A percentile compares a stretch with the other conserved stretches of the same genome.
Evolutionary conservation across 2,888 invertebrate species (phyloP).

Genomic region (Dioctria rufipes): DNA sequence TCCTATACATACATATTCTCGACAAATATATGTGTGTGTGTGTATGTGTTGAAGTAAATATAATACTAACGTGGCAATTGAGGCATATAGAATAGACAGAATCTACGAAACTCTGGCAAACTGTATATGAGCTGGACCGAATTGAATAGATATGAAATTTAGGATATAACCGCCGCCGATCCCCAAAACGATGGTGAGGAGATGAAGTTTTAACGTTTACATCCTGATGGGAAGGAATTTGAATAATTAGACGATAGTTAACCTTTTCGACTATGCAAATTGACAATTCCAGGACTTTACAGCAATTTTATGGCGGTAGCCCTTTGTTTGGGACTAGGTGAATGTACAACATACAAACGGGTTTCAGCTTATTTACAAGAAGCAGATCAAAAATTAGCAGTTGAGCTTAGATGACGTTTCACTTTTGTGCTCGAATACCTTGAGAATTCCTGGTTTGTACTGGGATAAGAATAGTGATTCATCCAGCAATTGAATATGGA

Average conservation of each 20-base stretch:
- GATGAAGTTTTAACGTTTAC: slow-evolving; percentile 33
- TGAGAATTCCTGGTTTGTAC: background rate
- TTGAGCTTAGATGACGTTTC: slow-evolving; percentile 10
- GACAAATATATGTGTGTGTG: no score
- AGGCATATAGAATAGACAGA: background rate
- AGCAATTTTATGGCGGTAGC: slow-evolving; percentile 24
- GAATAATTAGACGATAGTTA: slow-evolving; percentile 59
- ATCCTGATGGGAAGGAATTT: slow-evolving; percentile 53
- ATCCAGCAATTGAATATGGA: no score
- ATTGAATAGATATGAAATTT: slow-evolving; percentile 30
- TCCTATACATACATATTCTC: slow-evolving; percentile 4
- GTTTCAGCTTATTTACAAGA: slow-evolving; percentile 31
- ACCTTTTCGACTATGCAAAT: slow-evolving; percentile 57
- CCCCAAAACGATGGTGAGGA: background rate
- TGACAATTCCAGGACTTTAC: slow-evolving; percentile 51
- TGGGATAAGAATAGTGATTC: no score
- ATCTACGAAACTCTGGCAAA: background rate
- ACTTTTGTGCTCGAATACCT: slow-evolving; percentile 13
- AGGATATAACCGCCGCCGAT: slow-evolving; percentile 14
- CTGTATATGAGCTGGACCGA: slow-evolving; percentile 11
- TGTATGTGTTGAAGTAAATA: no score
- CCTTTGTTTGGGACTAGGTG: slow-evolving; percentile 24
- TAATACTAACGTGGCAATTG: background rate
- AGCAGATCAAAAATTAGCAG: slow-evolving; percentile 44
- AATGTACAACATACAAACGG: slow-evolving; percentile 4